Evolutionary conservation across 2,888 invertebrate species (phyloP), one percentile per base, ranked within the genome.

Genomic region (Steinernema hermaphroditum): DNA sequence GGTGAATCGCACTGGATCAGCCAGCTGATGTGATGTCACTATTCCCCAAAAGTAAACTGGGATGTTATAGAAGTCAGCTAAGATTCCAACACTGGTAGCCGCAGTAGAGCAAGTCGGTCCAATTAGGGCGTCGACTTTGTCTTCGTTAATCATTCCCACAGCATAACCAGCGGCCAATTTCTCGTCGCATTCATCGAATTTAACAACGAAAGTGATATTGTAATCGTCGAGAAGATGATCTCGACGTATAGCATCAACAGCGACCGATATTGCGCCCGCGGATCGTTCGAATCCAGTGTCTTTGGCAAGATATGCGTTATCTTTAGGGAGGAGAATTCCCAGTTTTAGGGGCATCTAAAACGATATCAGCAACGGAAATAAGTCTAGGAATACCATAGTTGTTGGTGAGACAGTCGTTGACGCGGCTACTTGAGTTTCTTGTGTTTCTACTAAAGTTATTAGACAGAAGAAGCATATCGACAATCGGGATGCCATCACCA

Each of bases 1-100:
- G 14, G 80, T 79, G 57, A 76, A 81, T 24, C 70, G 27, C 8
- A 22, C 34, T 19, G 68, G 43, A 57, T 77, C 74, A n/a, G 74
- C 29, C 2, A 81, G 57, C 16, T 78, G 76, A 4, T 76, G 57
- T 12, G 75, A 24, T 8, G 76, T 41, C 0, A 75, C 69, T 32
- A 76, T 44, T 1, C 81, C 81, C 80, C 80, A 80, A 14, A 75
- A 24, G 69, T 75, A 73, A 1, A 79, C 43, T 8, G 80, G 81
- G 14, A 74, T 37, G 37, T 76, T 78, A 74, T 81, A 76, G 34
- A 68, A 80, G 1, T 74, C 54, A 6, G 54, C 54, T 14, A 54
- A 70, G n/a, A 22, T 22, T 22, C 46, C 43, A 22, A 16, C 32
- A 8, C 2, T 57, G 34, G 27, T 32, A 34, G 62, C 43, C 72